Base-by-base conservation (phyloP, 2,888 invertebrate species). In the Limenitis camilla region DNA sequence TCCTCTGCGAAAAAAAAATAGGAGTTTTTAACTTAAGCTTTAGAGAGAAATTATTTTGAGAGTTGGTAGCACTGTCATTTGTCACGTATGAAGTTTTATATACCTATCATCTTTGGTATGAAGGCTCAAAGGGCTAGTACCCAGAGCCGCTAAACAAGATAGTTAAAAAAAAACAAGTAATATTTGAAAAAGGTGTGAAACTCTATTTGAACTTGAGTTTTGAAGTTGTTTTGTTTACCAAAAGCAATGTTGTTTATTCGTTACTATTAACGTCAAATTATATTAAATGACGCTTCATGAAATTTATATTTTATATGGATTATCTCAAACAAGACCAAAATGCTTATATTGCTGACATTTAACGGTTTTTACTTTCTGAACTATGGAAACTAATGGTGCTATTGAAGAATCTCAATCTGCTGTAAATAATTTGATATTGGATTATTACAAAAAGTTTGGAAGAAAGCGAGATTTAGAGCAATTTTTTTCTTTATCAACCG, bases 391-490 rank as follows among this genome's bases (percentile, higher is more conserved):
- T 59, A 69, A 77, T 63, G 76, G 51, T 43, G 19, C 19, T 19
- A 19, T 19, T 19, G 19, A 19, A 19, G 19, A 19, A 19, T 19
- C 19, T 19, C 19, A 19, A 19, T 19, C 19, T 19, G 63, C 87
- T 7, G 77, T 75, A 0, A 83, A 77, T 9, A 72, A 82, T 40
- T 72, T 76, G 58, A 82, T 89, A 60, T 71, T 92, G 63, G 91
- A 93, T 67, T 93, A 93, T 72, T 93, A 91, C 68, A 87, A 90
- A 65, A 91, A 91, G 68, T 92, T 91, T 76, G 91, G 92, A 1
- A 89, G 90, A 61, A 91, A 90, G 65, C 78, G 90, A 32, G 90
- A 92, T 69, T 82, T 93, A 61, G 90, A 91, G 53, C 92, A 92
- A 64, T 93, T 91, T 71, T 91, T 93, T 75, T 90, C 86, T 39